Conservation (phyloP, 2,888 invertebrate species). For the Amblyteles armatorius region DNA sequence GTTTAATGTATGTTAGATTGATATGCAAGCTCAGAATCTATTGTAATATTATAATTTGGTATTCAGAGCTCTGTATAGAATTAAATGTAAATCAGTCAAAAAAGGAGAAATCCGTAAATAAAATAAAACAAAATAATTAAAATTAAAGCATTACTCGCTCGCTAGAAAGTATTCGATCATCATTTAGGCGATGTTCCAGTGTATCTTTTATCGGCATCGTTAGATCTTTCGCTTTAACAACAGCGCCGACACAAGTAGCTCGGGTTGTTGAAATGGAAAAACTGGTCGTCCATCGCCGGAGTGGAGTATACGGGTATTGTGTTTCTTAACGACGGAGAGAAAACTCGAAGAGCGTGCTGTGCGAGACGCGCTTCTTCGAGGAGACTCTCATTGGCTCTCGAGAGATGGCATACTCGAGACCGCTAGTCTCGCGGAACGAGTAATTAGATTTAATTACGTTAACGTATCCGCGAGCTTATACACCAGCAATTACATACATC, state of each 20-base stretch:
- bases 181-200: constrained; percentile 47
- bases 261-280: constrained; percentile 67
- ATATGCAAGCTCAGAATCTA: too few species aligned
- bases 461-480: constrained; percentile 57
- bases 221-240: constrained; percentile 58
- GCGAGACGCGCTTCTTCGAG: constrained; percentile 54
- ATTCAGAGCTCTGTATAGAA: too few species aligned
- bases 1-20: too few species aligned
- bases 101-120: too few species aligned
- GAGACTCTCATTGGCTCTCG: constrained; percentile 66
- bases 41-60: background rate
- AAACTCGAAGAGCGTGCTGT: constrained; percentile 37
- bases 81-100: too few species aligned
- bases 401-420: constrained; percentile 54
- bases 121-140: constrained; percentile 10
- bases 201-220: constrained; percentile 61
- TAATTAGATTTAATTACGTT: constrained; percentile 66
- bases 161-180: constrained; percentile 42
- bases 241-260: constrained; percentile 50
- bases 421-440: constrained; percentile 59
- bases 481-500: constrained; percentile 59
- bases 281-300: constrained; percentile 75
- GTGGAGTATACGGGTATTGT: constrained; percentile 69
- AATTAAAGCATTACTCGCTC: constrained; percentile 37
- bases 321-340: constrained; percentile 70